A percentile compares a stretch with the other conserved stretches of the same genome.
phyloP scores from a whole-genome alignment of 2,888 invertebrate species.

The Dolichomitus sp. region DNA sequence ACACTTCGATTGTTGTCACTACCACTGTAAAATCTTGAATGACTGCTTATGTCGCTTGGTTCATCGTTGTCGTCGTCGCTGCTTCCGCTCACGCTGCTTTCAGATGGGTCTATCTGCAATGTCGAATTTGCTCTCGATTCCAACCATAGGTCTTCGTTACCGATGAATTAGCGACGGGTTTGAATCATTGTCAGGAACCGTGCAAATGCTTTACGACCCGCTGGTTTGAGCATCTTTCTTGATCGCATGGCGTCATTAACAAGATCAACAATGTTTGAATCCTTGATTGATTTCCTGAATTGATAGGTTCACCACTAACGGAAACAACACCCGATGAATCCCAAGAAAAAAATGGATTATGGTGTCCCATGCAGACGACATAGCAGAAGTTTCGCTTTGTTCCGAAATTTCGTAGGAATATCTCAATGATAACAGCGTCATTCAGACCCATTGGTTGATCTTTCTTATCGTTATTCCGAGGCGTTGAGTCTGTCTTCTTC shows the following conservation, averaged over 20 bases:
- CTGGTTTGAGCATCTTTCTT: slow-evolving; percentile 19
- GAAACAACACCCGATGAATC: slow-evolving; percentile 9
- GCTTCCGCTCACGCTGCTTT: background rate
- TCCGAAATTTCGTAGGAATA: slow-evolving; percentile 26
- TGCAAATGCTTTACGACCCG: slow-evolving; percentile 37
- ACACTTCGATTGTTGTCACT: background rate
- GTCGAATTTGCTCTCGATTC: slow-evolving; percentile 29
- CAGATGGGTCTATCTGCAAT: slow-evolving; percentile 11
- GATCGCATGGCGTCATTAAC: slow-evolving; percentile 48
- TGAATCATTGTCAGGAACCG: slow-evolving; percentile 25
- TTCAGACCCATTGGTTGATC: background rate
- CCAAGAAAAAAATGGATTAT: slow-evolving; percentile 9
- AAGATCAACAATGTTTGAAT: slow-evolving; percentile 58
- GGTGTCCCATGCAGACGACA: slow-evolving; percentile 5
- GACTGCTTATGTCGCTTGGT: background rate
- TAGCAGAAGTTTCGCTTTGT: slow-evolving; percentile 42
- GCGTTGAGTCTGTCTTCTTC: no score
- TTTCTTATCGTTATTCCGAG: no score
- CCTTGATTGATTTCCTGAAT: no score
- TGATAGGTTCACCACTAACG: slow-evolving; percentile 27
- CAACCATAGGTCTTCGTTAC: slow-evolving; percentile 19
- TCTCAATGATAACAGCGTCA: slow-evolving; percentile 40
- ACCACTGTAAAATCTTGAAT: slow-evolving; percentile 18
- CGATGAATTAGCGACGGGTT: slow-evolving; percentile 35
- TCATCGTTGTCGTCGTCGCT: slow-evolving; percentile 4